These are phyloP conservation scores for Anniella stebbinsi DNA, from an alignment of 2,797 vertebrate species.

Conservation along the genomic window DNA sequence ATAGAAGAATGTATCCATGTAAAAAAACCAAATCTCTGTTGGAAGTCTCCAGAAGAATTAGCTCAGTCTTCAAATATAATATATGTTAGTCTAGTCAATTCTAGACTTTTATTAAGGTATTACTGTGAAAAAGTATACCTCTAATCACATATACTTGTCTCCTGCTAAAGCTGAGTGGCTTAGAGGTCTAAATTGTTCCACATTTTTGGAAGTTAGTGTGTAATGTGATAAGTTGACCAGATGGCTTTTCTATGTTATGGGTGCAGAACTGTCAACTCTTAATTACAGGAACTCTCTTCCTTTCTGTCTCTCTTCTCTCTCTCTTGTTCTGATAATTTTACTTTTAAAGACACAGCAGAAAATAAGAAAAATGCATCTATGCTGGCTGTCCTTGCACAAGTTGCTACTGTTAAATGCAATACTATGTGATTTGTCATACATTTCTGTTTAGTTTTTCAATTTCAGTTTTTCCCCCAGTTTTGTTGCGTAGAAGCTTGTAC, in stretches of 20 bases:
- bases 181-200: conserved; percentile 59
- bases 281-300: conserved; percentile 21
- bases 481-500: neutral
- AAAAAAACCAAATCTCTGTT: neutral
- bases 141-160: conserved; percentile 58
- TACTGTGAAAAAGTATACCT: conserved; percentile 1
- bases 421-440: neutral
- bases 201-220: conserved; percentile 61
- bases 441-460: neutral
- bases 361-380: neutral
- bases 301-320: conserved; percentile 2
- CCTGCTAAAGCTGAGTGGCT: conserved; percentile 59
- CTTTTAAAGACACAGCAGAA: conserved; percentile 35
- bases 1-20: neutral
- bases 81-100: neutral
- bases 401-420: conserved; percentile 3
- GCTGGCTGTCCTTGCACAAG: neutral
- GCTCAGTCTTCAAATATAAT: neutral
- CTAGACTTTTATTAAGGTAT: neutral
- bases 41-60: neutral
- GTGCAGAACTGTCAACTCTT: conserved; percentile 7
- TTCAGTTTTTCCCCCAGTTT: neutral
- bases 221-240: conserved; percentile 62
- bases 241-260: conserved; percentile 40
- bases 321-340: conserved; percentile 40